Percentiles rank a stretch among this genome's conserved stretches.
These are phyloP conservation scores for Drosophila auraria DNA, from an alignment of 1,140 invertebrate genomes.

Conservation along the genomic window DNA sequence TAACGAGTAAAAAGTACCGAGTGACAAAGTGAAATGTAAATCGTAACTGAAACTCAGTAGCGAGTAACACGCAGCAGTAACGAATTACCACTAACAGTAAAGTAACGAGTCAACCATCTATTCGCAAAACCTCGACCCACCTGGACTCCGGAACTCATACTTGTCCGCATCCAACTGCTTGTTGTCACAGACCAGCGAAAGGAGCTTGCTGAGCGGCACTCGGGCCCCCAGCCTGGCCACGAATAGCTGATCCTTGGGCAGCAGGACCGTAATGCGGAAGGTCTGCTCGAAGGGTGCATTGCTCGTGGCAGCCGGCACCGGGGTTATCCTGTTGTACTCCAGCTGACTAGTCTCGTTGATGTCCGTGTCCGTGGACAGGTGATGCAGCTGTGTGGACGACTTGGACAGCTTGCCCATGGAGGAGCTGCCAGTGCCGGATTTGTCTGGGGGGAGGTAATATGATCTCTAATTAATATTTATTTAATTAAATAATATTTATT, in stretches of 20 bases:
- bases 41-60: no score
- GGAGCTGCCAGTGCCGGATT: conserved; percentile 53
- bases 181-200: conserved; percentile 91
- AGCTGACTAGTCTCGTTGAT: conserved; percentile 84
- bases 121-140: conserved; percentile 83
- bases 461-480: neutral
- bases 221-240: conserved; percentile 86
- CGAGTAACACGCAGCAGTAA: no score
- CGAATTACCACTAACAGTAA: no score
- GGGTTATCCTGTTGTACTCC: conserved; percentile 84
- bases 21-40: no score
- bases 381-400: conserved; percentile 82
- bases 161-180: conserved; percentile 91
- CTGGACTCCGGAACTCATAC: conserved; percentile 93
- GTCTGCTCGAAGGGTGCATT: conserved; percentile 85
- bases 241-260: conserved; percentile 93
- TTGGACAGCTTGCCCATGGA: conserved; percentile 80
- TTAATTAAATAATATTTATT: neutral
- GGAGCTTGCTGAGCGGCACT: conserved; percentile 89
- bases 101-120: no score
- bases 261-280: conserved; percentile 88
- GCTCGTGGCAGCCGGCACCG: conserved; percentile 79
- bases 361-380: conserved; percentile 68
- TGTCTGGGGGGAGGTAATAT: conserved; percentile 28
- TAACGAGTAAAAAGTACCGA: no score